Evolutionary conservation across 92 coral and sea anemone genomes (phyloP), one percentile per base, ranked within the genome.

Genomic region (Siderastrea siderea): DNA sequence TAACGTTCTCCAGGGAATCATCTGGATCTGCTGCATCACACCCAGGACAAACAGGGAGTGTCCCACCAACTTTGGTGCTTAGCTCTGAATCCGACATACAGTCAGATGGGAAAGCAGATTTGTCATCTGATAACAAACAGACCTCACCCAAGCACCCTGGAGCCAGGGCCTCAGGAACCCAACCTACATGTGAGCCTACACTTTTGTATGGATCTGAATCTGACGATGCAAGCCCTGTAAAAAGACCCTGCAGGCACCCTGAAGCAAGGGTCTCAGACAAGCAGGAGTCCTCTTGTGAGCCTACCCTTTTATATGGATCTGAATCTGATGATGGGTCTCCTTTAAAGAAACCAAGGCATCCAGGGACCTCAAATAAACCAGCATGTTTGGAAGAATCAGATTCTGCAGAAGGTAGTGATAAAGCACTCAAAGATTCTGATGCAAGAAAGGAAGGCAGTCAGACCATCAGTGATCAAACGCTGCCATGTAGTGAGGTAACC

Each of bases 171-270:
- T 59, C 74, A 12, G 87, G 44, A 47, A 78, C 64, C 64, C 82
- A 82, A 48, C 79, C 79, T 3, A 46, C 80, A n/a, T 83, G 85
- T 58, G 73, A 50, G 47, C 88, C 88, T 54, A 89, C 92, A 67
- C 63, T 89, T 10, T 47, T 89, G 67, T 81, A 83, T 75, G 92
- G 76, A 48, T 75, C 82, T 73, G 88, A 76, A 59, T 83, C 92
- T 47, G 88, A 82, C 3, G 70, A 83, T 73, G 88, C 77, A 2
- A 83, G 78, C 48, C 92, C 86, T 2, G 16, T 57, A 15, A 82
- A 82, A 46, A 82, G 78, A 75, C 87, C 87, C n/a, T n/a, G n/a
- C 26, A 84, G 48, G 80, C 69, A 84, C 73, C 71, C 80, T n/a
- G 73, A 62, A 64, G 74, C 63, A 61, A 12, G 61, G 73, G 80